A percentile compares a stretch with the other conserved stretches of the same genome.
Conservation (phyloP, 2,113 vertebrate species). For the Leucosticte australis region DNA sequence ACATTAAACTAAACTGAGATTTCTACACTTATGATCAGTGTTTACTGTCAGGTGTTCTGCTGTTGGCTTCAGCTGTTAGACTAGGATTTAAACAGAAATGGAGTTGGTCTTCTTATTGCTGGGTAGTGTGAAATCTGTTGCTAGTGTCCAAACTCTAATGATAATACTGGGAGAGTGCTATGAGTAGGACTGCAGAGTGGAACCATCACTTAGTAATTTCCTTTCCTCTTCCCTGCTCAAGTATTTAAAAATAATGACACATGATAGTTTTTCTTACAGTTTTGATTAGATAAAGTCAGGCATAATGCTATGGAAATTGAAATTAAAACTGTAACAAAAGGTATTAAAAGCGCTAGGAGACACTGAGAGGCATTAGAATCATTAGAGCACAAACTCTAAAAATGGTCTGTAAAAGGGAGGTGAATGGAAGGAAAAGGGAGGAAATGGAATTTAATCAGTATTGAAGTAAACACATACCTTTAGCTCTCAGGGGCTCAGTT, state of each 20-base stretch:
- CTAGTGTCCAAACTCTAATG: not conserved
- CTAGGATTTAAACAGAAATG: not conserved
- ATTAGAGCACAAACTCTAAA: not conserved
- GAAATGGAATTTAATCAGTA: not conserved
- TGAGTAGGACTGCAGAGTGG: not conserved
- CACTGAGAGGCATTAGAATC: not conserved
- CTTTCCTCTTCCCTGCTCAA: not conserved
- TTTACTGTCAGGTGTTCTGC: not conserved
- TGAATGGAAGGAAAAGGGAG: not conserved
- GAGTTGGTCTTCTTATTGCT: not conserved
- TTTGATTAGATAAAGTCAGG: not conserved
- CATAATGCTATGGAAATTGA: not conserved
- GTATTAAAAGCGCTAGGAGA: not conserved
- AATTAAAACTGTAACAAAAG: not conserved
- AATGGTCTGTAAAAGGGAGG: too few species aligned
- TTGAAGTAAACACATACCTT: not conserved
- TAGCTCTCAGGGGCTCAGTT: not conserved
- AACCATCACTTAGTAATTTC: not conserved
- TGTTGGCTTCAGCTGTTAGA: not conserved
- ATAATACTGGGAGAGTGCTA: not conserved
- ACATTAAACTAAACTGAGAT: not conserved
- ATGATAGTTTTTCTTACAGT: not conserved
- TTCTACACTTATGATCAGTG: accelerated
- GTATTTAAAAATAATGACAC: not conserved
- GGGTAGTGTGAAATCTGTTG: not conserved